Conservation (phyloP, 2,113 vertebrate species). For the Sylvietta virens region DNA sequence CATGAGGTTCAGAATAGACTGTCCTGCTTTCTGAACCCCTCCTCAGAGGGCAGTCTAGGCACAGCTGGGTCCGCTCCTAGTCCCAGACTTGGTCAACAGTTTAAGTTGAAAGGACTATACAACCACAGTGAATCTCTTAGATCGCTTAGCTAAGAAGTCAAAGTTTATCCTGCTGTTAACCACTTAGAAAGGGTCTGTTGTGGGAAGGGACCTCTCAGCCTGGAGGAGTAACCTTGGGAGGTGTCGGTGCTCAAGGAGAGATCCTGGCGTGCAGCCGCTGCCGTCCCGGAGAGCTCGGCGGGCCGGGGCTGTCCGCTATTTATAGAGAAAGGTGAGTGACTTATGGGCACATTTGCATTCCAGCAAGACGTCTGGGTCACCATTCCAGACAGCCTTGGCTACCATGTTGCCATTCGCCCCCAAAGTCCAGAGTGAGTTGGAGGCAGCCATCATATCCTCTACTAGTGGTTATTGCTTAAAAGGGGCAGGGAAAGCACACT, state of each 20-base stretch:
- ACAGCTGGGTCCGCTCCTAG: neutral
- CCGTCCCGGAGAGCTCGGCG: neutral
- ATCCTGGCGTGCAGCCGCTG: neutral
- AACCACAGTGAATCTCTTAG: neutral
- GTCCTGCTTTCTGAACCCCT: neutral
- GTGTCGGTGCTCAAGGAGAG: neutral
- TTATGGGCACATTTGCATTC: neutral
- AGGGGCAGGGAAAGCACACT: neutral
- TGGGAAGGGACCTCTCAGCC: neutral
- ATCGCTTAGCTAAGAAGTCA: neutral
- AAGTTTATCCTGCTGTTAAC: neutral
- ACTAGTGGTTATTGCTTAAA: neutral
- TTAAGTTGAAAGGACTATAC: neutral
- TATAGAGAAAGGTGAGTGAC: neutral
- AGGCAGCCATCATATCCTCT: neutral
- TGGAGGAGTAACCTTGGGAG: neutral
- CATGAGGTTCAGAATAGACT: neutral
- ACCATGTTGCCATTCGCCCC: neutral
- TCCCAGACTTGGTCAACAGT: neutral
- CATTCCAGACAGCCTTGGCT: neutral
- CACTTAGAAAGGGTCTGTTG: neutral
- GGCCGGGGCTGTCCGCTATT: neutral
- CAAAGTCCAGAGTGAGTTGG: neutral
- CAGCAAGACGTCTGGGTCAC: neutral
- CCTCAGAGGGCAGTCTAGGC: neutral